Percentiles rank a stretch among this genome's conserved stretches.
Conservation (phyloP, 2,113 vertebrate species). For the Fulmarus glacialis region DNA sequence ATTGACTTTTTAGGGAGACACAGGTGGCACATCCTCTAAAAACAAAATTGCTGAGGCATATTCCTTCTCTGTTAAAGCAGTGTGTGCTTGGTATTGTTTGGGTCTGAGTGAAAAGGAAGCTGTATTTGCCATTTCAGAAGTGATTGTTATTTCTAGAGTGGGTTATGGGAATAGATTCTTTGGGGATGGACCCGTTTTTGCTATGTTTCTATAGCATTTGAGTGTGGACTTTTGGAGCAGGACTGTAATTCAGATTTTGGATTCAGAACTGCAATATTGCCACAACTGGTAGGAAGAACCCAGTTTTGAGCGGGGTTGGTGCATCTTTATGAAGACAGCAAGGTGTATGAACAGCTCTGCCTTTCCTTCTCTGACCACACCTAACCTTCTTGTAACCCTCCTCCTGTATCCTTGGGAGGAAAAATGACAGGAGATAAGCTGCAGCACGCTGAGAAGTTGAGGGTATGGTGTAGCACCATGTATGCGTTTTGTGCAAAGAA, state of each 20-base stretch:
- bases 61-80: neutral
- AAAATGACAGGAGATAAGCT: neutral
- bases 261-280: neutral
- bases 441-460: neutral
- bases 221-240: neutral
- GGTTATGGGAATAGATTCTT: neutral
- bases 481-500: fast-evolving
- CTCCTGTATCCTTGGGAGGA: neutral
- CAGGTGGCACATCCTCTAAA: neutral
- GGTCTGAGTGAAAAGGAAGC: neutral
- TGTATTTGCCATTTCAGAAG: neutral
- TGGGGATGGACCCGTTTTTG: neutral
- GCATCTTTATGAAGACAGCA: neutral
- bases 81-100: neutral
- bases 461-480: neutral
- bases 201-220: neutral
- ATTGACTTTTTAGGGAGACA: neutral
- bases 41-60: neutral
- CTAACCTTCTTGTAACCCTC: neutral
- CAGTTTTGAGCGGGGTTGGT: neutral
- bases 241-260: neutral
- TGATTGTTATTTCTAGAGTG: neutral
- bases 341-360: neutral
- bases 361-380: neutral
- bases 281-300: neutral